Percentiles rank a stretch among this genome's conserved stretches.
Conservation (phyloP, 2,797 vertebrate genomes). For the Yasuhikotakia modesta region DNA sequence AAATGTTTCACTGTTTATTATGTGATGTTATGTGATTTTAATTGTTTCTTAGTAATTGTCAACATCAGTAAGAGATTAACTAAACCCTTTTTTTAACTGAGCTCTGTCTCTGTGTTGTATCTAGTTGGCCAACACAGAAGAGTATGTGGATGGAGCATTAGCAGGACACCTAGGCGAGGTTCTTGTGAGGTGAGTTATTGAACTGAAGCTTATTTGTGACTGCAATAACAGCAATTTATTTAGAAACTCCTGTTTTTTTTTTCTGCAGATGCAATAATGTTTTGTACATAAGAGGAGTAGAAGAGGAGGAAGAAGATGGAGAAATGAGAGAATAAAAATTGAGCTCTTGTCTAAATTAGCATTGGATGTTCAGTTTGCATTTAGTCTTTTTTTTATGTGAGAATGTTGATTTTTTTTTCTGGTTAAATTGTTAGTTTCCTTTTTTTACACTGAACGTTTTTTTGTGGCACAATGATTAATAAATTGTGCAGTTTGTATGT, state of each 20-base stretch:
- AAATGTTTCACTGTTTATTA: too few species aligned
- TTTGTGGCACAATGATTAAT: slow-evolving; percentile 51
- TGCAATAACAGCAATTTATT: neutral
- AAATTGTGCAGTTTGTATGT: slow-evolving; percentile 67
- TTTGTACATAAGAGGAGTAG: slow-evolving; percentile 96
- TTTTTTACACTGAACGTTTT: slow-evolving; percentile 51
- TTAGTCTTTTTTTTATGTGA: slow-evolving; percentile 46
- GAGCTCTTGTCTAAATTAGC: too few species aligned
- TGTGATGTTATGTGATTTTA: too few species aligned
- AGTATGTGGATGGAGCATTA: slow-evolving; percentile 94
- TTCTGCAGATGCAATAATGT: slow-evolving; percentile 94
- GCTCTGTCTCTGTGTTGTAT: rapidly evolving
- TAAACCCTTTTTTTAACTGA: neutral
- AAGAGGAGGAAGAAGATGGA: slow-evolving; percentile 98
- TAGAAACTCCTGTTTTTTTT: slow-evolving; percentile 18
- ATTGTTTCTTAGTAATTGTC: too few species aligned
- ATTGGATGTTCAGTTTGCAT: slow-evolving; percentile 31
- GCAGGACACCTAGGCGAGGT: slow-evolving; percentile 97
- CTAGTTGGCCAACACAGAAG: slow-evolving; percentile 96
- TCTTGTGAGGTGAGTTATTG: slow-evolving; percentile 85
- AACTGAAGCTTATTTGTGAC: neutral
- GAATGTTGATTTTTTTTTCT: slow-evolving; percentile 20
- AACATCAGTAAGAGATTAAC: neutral
- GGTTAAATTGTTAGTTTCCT: slow-evolving; percentile 41
- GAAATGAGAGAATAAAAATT: slow-evolving; percentile 93